Evolutionary conservation across 2,797 vertebrate genomes (phyloP).

Genomic region (Ctenosaura bakeri): DNA sequence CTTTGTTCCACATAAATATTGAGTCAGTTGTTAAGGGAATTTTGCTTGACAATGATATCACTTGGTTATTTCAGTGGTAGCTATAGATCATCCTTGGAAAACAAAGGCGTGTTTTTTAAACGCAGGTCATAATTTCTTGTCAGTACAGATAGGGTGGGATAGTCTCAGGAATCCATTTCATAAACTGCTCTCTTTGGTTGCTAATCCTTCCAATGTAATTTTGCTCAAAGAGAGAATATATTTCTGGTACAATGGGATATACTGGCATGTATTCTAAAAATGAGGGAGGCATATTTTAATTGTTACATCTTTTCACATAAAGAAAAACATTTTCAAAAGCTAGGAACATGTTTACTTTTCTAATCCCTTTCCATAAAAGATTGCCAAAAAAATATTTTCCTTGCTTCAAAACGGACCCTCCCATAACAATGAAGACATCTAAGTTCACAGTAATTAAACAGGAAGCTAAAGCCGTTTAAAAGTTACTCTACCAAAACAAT

Average conservation of each 20-base stretch:
- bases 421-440: neutral
- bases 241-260: neutral
- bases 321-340: conserved; percentile 5
- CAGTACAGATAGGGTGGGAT: conserved; percentile 67
- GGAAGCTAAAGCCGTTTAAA: neutral
- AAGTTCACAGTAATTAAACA: neutral
- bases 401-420: neutral
- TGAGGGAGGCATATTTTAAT: neutral
- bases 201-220: neutral
- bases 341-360: conserved; percentile 15
- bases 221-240: conserved; percentile 21
- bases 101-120: conserved; percentile 56
- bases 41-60: conserved; percentile 66
- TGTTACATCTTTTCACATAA: conserved; percentile 19
- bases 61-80: conserved; percentile 57
- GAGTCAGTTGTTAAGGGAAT: conserved; percentile 70
- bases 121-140: conserved; percentile 47
- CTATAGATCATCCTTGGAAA: conserved; percentile 57
- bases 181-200: conserved; percentile 55
- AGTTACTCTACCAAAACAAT: neutral
- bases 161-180: conserved; percentile 38
- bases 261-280: conserved; percentile 14
- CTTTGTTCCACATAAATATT: conserved; percentile 66
- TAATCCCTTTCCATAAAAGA: neutral
- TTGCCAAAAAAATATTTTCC: neutral